phyloP scores from a whole-genome alignment of 2,113 vertebrate genomes.

The Acinonyx jubatus region DNA sequence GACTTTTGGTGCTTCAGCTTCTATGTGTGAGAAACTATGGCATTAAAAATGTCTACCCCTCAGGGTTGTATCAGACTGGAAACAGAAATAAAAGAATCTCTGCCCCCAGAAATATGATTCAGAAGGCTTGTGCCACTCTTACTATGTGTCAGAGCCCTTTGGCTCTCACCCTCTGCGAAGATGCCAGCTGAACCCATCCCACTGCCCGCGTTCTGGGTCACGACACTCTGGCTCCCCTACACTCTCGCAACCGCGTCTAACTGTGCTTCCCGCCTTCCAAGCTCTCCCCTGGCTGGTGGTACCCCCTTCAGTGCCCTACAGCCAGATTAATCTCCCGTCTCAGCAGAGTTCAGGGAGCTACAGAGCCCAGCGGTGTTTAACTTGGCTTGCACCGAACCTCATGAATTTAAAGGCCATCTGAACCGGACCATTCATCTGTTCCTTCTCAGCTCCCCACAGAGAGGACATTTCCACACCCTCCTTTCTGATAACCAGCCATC shows the following conservation, averaged over 20 bases:
- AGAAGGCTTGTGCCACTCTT: not conserved
- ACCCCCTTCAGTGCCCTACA: not conserved
- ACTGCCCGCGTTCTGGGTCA: not conserved
- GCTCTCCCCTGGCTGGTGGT: no score
- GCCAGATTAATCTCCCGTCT: not conserved
- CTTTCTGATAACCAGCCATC: not conserved
- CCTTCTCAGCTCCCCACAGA: not conserved
- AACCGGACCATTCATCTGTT: not conserved
- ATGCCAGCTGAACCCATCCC: not conserved
- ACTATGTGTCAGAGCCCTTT: not conserved
- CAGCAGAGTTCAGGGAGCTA: not conserved
- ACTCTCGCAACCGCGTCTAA: rapidly evolving
- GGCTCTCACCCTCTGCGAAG: not conserved
- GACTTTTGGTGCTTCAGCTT: not conserved
- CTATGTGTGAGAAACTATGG: not conserved
- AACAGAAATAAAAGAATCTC: not conserved
- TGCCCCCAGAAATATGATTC: no score
- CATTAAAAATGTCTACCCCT: not conserved
- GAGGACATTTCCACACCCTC: not conserved
- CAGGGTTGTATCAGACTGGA: not conserved
- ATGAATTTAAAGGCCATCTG: not conserved
- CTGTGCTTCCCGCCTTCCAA: not conserved
- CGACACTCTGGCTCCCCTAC: rapidly evolving
- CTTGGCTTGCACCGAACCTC: not conserved
- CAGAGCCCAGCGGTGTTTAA: not conserved